Evolutionary conservation across 1,140 invertebrate species (phyloP).

Genomic region (Cyclina sinensis): DNA sequence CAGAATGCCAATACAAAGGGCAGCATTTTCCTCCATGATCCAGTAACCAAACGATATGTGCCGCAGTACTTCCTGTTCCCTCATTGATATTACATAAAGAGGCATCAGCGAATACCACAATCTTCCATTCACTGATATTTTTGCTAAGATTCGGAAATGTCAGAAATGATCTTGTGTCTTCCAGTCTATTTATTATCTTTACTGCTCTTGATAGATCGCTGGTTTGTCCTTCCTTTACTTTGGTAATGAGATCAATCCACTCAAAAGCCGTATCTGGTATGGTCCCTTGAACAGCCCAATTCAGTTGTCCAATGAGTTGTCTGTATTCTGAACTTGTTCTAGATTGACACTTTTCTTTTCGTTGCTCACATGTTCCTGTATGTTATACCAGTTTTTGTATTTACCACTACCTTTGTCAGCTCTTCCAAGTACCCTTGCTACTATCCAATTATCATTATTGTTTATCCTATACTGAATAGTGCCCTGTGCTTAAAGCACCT

Average conservation of each 20-base stretch:
- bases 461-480: slow-evolving; percentile 48
- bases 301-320: slow-evolving; percentile 49
- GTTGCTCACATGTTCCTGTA: background rate
- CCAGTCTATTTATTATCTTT: slow-evolving; percentile 52
- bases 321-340: slow-evolving; percentile 37
- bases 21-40: slow-evolving; percentile 58
- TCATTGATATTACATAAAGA: slow-evolving; percentile 61
- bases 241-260: slow-evolving; percentile 47
- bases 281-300: slow-evolving; percentile 58
- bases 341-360: slow-evolving; percentile 57
- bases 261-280: slow-evolving; percentile 57
- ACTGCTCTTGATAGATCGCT: slow-evolving; percentile 44
- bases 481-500: slow-evolving; percentile 47
- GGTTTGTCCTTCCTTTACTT: slow-evolving; percentile 38
- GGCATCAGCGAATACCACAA: slow-evolving; percentile 66
- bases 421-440: slow-evolving; percentile 27
- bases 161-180: slow-evolving; percentile 36
- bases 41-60: slow-evolving; percentile 51
- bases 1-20: slow-evolving; percentile 58
- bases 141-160: slow-evolving; percentile 17
- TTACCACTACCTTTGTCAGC: slow-evolving; percentile 45
- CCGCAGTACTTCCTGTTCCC: slow-evolving; percentile 67
- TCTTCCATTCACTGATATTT: slow-evolving; percentile 36
- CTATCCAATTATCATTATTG: slow-evolving; percentile 31
- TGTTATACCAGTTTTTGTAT: slow-evolving; percentile 53